Base-by-base conservation (phyloP, 2,797 vertebrate genomes). In the Neopelma chrysocephalum region DNA sequence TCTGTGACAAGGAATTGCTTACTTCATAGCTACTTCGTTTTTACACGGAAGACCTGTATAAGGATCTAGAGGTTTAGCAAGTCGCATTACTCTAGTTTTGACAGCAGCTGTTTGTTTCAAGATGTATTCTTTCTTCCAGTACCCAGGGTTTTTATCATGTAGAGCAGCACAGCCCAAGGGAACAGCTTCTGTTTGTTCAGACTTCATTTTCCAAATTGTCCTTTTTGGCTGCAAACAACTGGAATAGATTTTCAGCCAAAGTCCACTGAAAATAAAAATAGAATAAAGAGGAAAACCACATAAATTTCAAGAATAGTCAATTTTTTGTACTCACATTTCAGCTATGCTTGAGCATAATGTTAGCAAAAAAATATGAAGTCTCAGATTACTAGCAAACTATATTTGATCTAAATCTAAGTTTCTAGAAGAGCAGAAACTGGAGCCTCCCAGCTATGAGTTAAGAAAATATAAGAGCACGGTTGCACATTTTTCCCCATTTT, bases 111-210 rank as follows among this genome's bases (percentile, higher is more conserved):
- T 96, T 50, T 98, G 96, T 86, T 98, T 98, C 56, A 89, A 91
- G 79, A 99, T 98, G 89, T 98, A 98, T 57, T 97, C 92, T 60
- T 95, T 97, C 97, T 98, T 99, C 99, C 99, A 99, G 86, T 98
- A 97, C 31, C 98, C 98, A n/a, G 66, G 89, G 25, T 97, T 92
- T 68, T 40, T 97, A 61, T 98, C 97, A 72, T 68, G 66, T 16
- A 96, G 36, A 43, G 96, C 91, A 71, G 89, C 72, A 38, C 47
- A 61, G 64, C n/a, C 95, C 89, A 94, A 61, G 51, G 93, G 95
- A 66, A 54, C 66, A 32, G 89, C n/a, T 68, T 96, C 87, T 72
- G 93, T 81, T 32, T 97, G 94, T 45, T 80, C 43, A 47, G 76
- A 54, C 27, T 93, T 95, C 7, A 45, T 81, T 83, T 94, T 98